phyloP scores from a whole-genome alignment of 37 sponge, comb jelly and placozoan species.

The Aphrocallistes beatrix region DNA sequence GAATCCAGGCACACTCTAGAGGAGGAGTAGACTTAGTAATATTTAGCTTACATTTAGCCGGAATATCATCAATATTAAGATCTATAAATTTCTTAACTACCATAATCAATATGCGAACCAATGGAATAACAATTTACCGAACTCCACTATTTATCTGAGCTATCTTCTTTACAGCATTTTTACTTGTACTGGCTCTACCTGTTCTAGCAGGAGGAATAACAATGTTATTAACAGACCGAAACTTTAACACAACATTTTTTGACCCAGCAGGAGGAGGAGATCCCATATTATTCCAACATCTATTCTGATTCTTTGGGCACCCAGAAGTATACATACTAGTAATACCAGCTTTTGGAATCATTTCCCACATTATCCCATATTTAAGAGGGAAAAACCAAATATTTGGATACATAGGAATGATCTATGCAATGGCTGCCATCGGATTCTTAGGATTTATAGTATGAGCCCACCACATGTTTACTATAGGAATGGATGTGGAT shows the following conservation, averaged over 20 bases:
- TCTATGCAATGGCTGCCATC: conserved; percentile 78
- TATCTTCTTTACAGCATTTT: conserved; percentile 59
- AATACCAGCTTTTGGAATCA: conserved; percentile 72
- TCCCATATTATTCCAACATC: conserved; percentile 79
- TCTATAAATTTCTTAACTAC: conserved; percentile 75
- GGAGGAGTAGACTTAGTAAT: conserved; percentile 60
- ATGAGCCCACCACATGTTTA: conserved; percentile 81
- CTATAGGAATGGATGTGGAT: conserved; percentile 84
- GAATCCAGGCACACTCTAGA: conserved; percentile 51
- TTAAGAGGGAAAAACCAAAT: conserved; percentile 66
- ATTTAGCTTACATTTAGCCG: conserved; percentile 68
- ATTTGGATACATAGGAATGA: conserved; percentile 81
- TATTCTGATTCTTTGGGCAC: conserved; percentile 87
- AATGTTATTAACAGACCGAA: conserved; percentile 76
- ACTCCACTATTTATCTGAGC: conserved; percentile 76
- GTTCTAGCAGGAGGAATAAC: conserved; percentile 81
- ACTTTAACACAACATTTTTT: conserved; percentile 82
- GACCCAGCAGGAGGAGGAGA: conserved; percentile 86
- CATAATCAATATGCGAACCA: conserved; percentile 64
- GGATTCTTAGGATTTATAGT: conserved; percentile 82
- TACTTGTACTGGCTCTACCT: conserved; percentile 69
- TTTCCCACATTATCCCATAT: conserved; percentile 64
- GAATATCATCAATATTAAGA: conserved; percentile 63
- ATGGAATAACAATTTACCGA: conserved; percentile 49
- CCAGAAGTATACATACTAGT: conserved; percentile 80